A percentile compares a stretch with the other conserved stretches of the same genome.
phyloP scores from a whole-genome alignment of 2,888 invertebrate genomes.

The Drosophila falleni region DNA sequence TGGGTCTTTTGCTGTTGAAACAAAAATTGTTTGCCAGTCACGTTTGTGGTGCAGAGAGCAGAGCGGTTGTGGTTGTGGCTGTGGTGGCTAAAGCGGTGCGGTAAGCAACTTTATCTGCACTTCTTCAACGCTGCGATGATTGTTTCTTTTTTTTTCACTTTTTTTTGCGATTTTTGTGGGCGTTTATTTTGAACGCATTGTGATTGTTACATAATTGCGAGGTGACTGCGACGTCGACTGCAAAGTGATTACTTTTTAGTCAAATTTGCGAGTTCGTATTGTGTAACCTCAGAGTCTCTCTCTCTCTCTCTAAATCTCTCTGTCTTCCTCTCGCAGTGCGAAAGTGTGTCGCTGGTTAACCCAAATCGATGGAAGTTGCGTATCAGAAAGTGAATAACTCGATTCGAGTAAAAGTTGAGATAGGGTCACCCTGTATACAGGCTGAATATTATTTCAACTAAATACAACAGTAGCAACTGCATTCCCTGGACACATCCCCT shows the following conservation, averaged over 20 bases:
- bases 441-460: background rate
- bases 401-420: background rate
- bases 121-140: slow-evolving; percentile 51
- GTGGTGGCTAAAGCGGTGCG: background rate
- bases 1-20: slow-evolving; percentile 58
- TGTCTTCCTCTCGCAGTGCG: background rate
- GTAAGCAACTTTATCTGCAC: slow-evolving; percentile 62
- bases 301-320: background rate
- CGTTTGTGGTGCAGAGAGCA: slow-evolving; percentile 66
- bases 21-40: slow-evolving; percentile 75
- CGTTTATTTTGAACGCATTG: slow-evolving; percentile 68
- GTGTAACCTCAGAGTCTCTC: slow-evolving; percentile 23
- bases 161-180: slow-evolving; percentile 59
- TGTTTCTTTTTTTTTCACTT: slow-evolving; percentile 6
- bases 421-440: slow-evolving; percentile 23
- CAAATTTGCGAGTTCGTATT: slow-evolving; percentile 54
- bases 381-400: slow-evolving; percentile 31
- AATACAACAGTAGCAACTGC: slow-evolving; percentile 20
- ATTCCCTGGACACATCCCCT: background rate
- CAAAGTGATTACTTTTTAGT: slow-evolving; percentile 57
- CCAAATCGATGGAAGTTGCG: slow-evolving; percentile 31
- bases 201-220: slow-evolving; percentile 68
- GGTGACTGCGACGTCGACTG: slow-evolving; percentile 10
- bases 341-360: slow-evolving; percentile 42
- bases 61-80: background rate